Percentiles rank a stretch among this genome's conserved stretches.
Evolutionary conservation across 2,797 vertebrate species (phyloP).

Genomic region (Pseudochaenichthys georgianus): DNA sequence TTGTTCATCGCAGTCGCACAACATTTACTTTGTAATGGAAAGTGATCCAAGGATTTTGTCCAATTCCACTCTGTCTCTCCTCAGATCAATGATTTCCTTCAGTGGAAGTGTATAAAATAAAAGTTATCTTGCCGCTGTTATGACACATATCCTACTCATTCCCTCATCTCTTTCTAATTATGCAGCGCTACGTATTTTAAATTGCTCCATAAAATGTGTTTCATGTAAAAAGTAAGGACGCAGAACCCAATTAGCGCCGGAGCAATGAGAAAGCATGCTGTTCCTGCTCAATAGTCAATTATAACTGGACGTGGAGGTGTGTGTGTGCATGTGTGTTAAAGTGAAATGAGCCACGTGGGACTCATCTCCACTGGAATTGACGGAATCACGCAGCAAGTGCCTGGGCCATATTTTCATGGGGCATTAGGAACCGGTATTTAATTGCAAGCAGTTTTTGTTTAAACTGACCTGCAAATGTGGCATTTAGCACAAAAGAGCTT

Average conservation of each 20-base stretch:
- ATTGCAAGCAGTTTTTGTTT: constrained; percentile 74
- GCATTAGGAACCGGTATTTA: constrained; percentile 71
- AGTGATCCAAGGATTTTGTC: constrained; percentile 37
- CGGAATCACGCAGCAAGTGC: constrained; percentile 51
- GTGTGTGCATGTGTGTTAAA: constrained; percentile 34
- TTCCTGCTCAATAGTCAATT: constrained; percentile 80
- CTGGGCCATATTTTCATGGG: constrained; percentile 64
- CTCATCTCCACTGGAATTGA: constrained; percentile 71
- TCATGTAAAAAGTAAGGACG: constrained; percentile 79
- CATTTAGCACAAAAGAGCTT: constrained; percentile 55
- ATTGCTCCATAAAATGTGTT: constrained; percentile 79
- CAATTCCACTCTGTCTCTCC: constrained; percentile 25
- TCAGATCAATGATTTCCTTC: constrained; percentile 36
- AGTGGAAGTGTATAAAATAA: constrained; percentile 43
- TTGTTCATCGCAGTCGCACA: constrained; percentile 20
- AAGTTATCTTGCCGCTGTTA: constrained; percentile 56
- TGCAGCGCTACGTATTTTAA: constrained; percentile 68
- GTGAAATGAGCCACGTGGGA: constrained; percentile 72
- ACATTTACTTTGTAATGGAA: constrained; percentile 59
- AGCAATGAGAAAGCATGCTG: constrained; percentile 77
- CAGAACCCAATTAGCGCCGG: constrained; percentile 80
- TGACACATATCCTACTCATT: constrained; percentile 64
- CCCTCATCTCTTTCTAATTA: constrained; percentile 76
- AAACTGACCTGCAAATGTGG: constrained; percentile 62
- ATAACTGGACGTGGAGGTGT: constrained; percentile 59